Percentiles rank a stretch among this genome's conserved stretches.
Conservation (phyloP, 2,888 invertebrate genomes). For the Scaeva pyrastri region DNA sequence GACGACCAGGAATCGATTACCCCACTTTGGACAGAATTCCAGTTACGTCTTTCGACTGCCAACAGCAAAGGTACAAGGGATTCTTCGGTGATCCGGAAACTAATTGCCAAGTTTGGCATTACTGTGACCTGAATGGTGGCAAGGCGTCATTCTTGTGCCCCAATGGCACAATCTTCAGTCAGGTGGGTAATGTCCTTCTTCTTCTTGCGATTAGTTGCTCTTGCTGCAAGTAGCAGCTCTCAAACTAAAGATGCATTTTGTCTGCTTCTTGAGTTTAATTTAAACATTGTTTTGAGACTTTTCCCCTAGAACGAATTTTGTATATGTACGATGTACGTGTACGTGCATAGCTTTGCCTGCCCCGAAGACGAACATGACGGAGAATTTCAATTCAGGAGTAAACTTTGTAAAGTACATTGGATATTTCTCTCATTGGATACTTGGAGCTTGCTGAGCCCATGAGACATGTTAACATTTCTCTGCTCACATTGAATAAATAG, state of each 20-base stretch:
- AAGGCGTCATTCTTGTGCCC: slow-evolving; percentile 95
- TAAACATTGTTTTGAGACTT: slow-evolving; percentile 37
- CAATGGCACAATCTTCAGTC: slow-evolving; percentile 95
- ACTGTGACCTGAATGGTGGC: slow-evolving; percentile 95
- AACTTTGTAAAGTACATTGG: slow-evolving; percentile 41
- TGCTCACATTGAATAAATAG: slow-evolving; percentile 35
- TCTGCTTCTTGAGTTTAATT: slow-evolving; percentile 24
- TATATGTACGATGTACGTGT: neutral
- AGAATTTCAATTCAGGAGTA: slow-evolving; percentile 36
- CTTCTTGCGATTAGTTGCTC: slow-evolving; percentile 9
- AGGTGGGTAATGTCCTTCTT: slow-evolving; percentile 82
- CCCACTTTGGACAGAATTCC: slow-evolving; percentile 91
- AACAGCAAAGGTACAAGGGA: slow-evolving; percentile 94
- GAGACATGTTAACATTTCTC: slow-evolving; percentile 49
- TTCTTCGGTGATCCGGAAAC: slow-evolving; percentile 96
- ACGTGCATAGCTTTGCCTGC: neutral
- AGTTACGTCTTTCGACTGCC: slow-evolving; percentile 91
- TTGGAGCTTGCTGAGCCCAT: slow-evolving; percentile 10
- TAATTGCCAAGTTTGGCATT: slow-evolving; percentile 96
- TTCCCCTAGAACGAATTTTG: neutral
- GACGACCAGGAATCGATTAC: slow-evolving; percentile 90
- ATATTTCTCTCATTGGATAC: neutral
- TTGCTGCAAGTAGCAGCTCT: neutral
- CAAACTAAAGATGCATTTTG: slow-evolving; percentile 81
- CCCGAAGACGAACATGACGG: slow-evolving; percentile 46